Evolutionary conservation across 30 jellyfish, hydroid and myxozoan species (phyloP), one percentile per base, ranked within the genome.

Genomic region (Cassiopea xamachana): DNA sequence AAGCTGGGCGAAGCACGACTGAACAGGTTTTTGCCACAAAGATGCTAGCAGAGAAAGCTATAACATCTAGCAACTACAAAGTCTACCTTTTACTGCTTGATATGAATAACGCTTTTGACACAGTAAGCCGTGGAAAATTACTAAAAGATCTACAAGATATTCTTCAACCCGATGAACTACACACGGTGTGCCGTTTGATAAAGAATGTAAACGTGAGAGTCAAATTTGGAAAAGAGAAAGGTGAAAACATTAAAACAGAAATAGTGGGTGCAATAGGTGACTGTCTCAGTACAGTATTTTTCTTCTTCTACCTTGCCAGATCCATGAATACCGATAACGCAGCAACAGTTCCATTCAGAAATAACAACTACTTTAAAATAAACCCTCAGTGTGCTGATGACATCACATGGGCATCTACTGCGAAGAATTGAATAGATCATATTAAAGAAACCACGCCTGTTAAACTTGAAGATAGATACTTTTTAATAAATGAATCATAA

Each of bases 311-410:
- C 91, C 94, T 87, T 39, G 90, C 39, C 39, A 27, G 39, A 27
- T 27, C 39, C 39, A 27, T 27, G 39, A 27, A 27, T 27, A 27
- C 39, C 68, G 87, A 67, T 76, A 69, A 69, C 75, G 90, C 76
- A 71, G 49, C 76, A 69, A 71, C 75, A 69, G 80, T 69, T 84
- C 92, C 85, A 73, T 84, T 77, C 87, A 48, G 48, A 71, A 73
- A 84, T 77, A 71, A 73, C 87, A 84, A 16, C 89, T 86, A 86
- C 93, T 86, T 87, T 78, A 76, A 87, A 77, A 77, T 76, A 77
- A 67, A 62, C 62, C 80, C 79, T 43, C 94, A 87, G 75, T 87
- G 59, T 78, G 94, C 94, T 47, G 92, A 87, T 60, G 91, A 87
- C 94, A 70, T 58, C 92, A 78, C 82, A 9, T 71, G 39, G 84